Conservation (phyloP, 2,797 vertebrate species). For the Ambastaia sidthimunki region DNA sequence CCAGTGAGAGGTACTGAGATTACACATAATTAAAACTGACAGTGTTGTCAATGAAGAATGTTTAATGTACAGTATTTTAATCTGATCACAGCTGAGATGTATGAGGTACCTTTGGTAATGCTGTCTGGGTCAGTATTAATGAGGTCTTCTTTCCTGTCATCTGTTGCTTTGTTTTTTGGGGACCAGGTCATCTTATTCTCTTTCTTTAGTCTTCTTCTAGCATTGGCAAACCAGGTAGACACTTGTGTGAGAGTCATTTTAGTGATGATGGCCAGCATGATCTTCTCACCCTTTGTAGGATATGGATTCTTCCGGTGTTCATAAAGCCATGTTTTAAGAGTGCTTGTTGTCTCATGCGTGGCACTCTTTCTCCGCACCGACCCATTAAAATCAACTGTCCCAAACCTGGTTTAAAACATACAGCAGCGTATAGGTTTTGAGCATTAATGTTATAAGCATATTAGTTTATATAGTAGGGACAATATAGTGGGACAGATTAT, state of each 20-base stretch:
- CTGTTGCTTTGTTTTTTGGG: constrained; percentile 91
- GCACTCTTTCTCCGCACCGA: constrained; percentile 91
- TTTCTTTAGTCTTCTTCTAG: constrained; percentile 85
- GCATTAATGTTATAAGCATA: not conserved
- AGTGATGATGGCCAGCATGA: constrained; percentile 92
- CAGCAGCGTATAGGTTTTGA: not conserved
- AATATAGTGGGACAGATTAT: not conserved
- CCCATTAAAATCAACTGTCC: constrained; percentile 86
- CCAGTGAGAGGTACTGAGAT: constrained; percentile 53
- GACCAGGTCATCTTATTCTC: constrained; percentile 94
- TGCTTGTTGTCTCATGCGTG: constrained; percentile 94
- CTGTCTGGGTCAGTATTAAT: constrained; percentile 74
- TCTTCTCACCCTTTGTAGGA: constrained; percentile 89
- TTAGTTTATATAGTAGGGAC: not conserved
- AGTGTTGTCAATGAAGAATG: not conserved
- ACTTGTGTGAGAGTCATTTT: constrained; percentile 92
- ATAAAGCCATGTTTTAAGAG: constrained; percentile 95
- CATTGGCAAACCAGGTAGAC: constrained; percentile 91
- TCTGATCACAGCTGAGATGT: not conserved
- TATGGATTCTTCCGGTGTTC: constrained; percentile 90
- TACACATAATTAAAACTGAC: not conserved
- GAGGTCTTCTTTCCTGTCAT: constrained; percentile 86
- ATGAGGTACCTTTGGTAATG: constrained; percentile 74
- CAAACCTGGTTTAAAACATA: constrained; percentile 79
- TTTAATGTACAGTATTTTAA: not conserved